Evolutionary conservation across 92 coral and sea anemone genomes (phyloP).

Genomic region (Siderastrea siderea): DNA sequence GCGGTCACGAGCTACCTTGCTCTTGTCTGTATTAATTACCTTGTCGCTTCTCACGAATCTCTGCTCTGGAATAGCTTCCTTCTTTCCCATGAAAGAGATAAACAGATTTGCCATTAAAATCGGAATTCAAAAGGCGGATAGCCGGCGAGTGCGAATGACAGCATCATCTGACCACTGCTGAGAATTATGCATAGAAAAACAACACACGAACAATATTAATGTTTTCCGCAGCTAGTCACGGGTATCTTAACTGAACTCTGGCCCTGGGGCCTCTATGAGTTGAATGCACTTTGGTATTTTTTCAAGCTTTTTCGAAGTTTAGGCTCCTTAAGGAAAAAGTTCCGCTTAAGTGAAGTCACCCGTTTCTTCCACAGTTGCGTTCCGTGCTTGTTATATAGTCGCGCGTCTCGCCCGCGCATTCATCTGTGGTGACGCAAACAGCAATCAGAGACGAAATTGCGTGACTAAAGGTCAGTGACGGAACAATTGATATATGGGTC

Average conservation of each 20-base stretch:
- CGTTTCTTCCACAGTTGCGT: not conserved
- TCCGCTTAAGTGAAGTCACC: constrained; percentile 20
- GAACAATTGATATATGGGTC: not conserved
- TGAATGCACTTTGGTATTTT: not conserved
- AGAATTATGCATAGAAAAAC: constrained; percentile 37
- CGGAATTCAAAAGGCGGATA: constrained; percentile 22
- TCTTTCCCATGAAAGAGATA: constrained; percentile 15
- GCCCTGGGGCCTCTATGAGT: not conserved
- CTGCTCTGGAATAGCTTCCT: constrained; percentile 13
- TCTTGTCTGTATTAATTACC: constrained; percentile 16
- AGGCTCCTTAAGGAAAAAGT: not conserved
- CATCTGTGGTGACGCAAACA: constrained; percentile 33
- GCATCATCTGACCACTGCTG: constrained; percentile 25
- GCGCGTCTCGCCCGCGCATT: constrained; percentile 33
- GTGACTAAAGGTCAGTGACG: constrained; percentile 43
- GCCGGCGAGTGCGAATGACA: constrained; percentile 7
- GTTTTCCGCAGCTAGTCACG: not conserved
- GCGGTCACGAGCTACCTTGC: constrained; percentile 13
- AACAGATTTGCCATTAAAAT: not conserved
- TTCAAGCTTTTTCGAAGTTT: not conserved
- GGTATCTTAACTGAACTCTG: constrained; percentile 8
- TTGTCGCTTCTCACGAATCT: not conserved
- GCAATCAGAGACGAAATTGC: constrained; percentile 8
- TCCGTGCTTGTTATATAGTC: constrained; percentile 25
- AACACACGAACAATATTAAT: constrained; percentile 31